Conservation (phyloP, 2,113 vertebrate genomes). For the Paralichthys olivaceus region DNA sequence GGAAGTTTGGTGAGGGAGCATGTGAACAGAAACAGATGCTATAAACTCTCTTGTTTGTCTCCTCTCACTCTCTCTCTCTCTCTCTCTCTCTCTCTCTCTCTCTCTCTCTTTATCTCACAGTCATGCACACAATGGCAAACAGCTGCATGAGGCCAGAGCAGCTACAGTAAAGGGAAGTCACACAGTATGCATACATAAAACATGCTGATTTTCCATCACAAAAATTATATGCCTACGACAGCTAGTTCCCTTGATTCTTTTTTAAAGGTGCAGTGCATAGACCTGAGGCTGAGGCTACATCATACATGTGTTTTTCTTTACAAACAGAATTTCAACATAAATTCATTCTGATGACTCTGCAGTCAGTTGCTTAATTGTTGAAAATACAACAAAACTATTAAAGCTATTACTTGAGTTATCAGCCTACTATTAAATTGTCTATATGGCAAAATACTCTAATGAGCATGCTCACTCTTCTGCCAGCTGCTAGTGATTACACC, state of each 20-base stretch:
- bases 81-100: conserved; percentile 39
- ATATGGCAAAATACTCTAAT: not conserved
- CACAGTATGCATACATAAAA: conserved; percentile 11
- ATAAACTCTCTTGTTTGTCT: conserved; percentile 48
- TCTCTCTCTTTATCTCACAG: conserved; percentile 40
- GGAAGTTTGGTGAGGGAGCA: conserved; percentile 71
- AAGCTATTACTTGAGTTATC: not conserved
- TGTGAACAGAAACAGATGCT: conserved; percentile 80
- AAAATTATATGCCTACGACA: not conserved
- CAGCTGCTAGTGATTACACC: conserved; percentile 31
- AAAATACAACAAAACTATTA: too few species aligned
- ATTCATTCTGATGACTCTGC: too few species aligned
- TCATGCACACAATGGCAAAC: conserved; percentile 67
- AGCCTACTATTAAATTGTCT: not conserved
- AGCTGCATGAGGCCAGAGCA: conserved; percentile 60
- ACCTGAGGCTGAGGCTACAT: not conserved
- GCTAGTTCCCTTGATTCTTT: not conserved
- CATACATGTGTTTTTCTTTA: too few species aligned
- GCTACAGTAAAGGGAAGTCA: conserved; percentile 37
- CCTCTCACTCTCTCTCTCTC: conserved; percentile 41
- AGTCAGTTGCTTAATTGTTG: too few species aligned
- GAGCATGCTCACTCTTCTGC: conserved; percentile 5
- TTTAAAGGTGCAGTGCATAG: not conserved
- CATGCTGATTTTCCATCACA: conserved; percentile 8
- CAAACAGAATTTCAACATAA: too few species aligned